Evolutionary conservation across 2,888 invertebrate genomes (phyloP), one percentile per base, ranked within the genome.

Genomic region (Marronus borbonicus): DNA sequence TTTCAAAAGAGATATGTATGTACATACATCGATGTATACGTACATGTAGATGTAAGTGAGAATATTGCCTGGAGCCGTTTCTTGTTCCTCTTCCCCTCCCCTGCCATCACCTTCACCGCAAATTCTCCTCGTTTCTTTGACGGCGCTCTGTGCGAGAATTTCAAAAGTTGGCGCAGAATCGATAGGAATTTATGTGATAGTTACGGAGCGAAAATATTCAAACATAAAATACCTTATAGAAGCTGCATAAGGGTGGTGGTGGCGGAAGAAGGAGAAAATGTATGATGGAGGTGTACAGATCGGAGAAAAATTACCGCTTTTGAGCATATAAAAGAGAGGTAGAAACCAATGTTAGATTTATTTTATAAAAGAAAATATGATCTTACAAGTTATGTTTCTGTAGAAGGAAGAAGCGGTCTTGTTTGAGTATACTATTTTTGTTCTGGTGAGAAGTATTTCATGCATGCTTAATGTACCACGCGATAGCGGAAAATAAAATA

Each of bases 101-200:
- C 17, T 28, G 3, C 24, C 50, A 28, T 14, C 50, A 50, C 50
- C 24, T 28, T 50, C 14, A 12, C 49, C 50, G 24, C 68, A 28
- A 20, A 24, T 49, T 12, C 68, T 49, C 12, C 20, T 17, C 49
- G 50, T 49, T 66, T 31, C 66, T 66, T 66, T 68, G 52, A 68
- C 31, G 68, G n/a, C 28, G 49, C 31, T 17, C 36, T 12, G 44
- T 12, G 50, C 20, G 28, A 68, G 68, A 68, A 50, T 39, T 68
- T 68, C 68, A n/a, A 28, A 68, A 68, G 68, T 50, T 68, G 50
- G 28, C 50, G 24, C 28, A 24, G 24, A 50, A 68, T 68, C 68
- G 68, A 68, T 68, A 28, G 50, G 68, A 68, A 49, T 68, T 68
- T 68, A 50, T 50, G 68, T 50, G 68, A 68, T 68, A 68, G 68